These are phyloP conservation scores for Haliaeetus leucogaster DNA, from an alignment of 2,113 vertebrate species.

Conservation along the genomic window DNA sequence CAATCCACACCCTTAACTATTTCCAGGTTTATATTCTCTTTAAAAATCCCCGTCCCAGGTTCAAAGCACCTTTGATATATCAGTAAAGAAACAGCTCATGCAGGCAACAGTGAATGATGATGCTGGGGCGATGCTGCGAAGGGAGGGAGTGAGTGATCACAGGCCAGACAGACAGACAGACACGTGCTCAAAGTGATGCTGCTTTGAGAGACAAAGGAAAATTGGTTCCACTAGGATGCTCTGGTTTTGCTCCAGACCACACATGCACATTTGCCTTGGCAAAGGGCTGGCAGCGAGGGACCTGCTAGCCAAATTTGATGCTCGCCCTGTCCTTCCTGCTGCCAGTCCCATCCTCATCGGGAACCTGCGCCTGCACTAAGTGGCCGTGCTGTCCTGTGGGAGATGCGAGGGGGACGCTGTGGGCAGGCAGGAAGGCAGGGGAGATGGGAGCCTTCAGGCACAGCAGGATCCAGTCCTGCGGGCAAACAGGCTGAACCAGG, in stretches of 20 bases:
- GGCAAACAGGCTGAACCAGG: background rate
- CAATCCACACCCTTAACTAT: background rate
- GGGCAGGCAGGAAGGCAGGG: background rate
- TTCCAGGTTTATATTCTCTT: background rate
- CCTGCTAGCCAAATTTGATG: background rate
- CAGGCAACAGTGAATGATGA: background rate
- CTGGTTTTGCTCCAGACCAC: background rate
- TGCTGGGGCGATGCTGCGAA: background rate
- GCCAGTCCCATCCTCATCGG: background rate
- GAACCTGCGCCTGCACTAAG: background rate
- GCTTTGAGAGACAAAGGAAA: background rate
- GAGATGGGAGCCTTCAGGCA: background rate
- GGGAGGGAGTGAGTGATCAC: background rate
- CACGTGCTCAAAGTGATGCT: background rate
- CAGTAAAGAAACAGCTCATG: conserved; percentile 1
- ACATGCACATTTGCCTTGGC: rapidly evolving
- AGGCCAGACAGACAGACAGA: background rate
- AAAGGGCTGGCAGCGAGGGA: background rate
- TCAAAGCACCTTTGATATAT: background rate
- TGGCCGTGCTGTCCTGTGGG: background rate
- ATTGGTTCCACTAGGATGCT: background rate
- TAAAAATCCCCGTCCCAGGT: background rate
- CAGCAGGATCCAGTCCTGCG: background rate
- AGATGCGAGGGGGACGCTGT: background rate
- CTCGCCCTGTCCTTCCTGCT: background rate